These are phyloP conservation scores for Ctenopoma multispine DNA, from an alignment of 2,797 vertebrate genomes.

Conservation along the genomic window DNA sequence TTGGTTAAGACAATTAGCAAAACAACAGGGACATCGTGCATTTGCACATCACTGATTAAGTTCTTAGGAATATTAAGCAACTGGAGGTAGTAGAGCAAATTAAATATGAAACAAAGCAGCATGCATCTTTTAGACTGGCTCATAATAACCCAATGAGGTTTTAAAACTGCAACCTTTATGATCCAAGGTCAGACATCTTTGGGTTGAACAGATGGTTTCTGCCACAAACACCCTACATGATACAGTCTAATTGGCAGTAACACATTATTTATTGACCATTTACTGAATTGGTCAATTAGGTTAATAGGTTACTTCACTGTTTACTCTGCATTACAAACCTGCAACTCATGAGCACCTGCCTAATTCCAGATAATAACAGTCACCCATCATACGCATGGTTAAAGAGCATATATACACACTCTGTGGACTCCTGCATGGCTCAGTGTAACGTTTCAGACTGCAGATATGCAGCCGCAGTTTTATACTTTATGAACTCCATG, in stretches of 20 bases:
- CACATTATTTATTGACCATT: slow-evolving; percentile 79
- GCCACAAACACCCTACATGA: slow-evolving; percentile 58
- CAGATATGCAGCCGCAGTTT: neutral
- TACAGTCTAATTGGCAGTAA: slow-evolving; percentile 71
- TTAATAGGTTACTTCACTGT: slow-evolving; percentile 65
- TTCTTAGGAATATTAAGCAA: slow-evolving; percentile 46
- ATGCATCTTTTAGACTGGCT: slow-evolving; percentile 12
- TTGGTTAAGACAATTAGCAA: slow-evolving; percentile 57
- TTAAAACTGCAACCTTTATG: slow-evolving; percentile 34
- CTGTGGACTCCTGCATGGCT: neutral
- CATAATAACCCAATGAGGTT: slow-evolving; percentile 19
- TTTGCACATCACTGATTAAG: slow-evolving; percentile 50
- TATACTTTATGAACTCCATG: neutral
- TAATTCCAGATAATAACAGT: slow-evolving; percentile 65
- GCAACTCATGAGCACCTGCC: slow-evolving; percentile 55
- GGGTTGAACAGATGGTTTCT: slow-evolving; percentile 72
- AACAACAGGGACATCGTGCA: slow-evolving; percentile 52
- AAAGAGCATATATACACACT: slow-evolving; percentile 30
- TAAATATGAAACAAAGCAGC: slow-evolving; percentile 34
- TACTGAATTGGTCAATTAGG: slow-evolving; percentile 78
- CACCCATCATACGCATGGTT: slow-evolving; percentile 40
- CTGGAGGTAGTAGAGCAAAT: slow-evolving; percentile 21
- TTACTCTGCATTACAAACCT: slow-evolving; percentile 68
- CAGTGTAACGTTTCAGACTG: neutral
- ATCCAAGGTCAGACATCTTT: slow-evolving; percentile 73